These are phyloP conservation scores for Eueides isabella DNA, from an alignment of 1,140 invertebrate genomes.

Conservation along the genomic window DNA sequence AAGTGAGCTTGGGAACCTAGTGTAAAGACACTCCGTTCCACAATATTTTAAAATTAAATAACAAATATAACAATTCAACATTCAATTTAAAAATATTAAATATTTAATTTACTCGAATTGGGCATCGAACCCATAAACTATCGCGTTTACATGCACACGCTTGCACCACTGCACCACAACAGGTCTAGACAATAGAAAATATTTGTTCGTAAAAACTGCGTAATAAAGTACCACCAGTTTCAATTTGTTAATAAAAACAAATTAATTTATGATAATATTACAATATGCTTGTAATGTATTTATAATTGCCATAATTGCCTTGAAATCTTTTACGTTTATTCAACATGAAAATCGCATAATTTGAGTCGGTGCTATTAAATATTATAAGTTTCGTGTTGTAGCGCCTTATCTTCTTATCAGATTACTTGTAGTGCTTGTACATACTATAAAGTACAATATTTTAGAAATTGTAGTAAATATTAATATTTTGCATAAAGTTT, in stretches of 20 bases:
- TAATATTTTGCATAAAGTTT: background rate
- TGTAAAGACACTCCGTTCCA: too few relatives aligned
- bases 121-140: too few relatives aligned
- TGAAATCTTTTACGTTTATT: background rate
- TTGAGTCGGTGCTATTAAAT: conserved; percentile 24
- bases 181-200: too few relatives aligned
- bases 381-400: conserved; percentile 32
- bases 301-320: background rate
- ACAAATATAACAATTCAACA: too few relatives aligned
- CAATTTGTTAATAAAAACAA: background rate
- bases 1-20: too few relatives aligned
- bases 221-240: background rate
- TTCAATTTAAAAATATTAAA: too few relatives aligned
- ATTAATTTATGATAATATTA: conserved; percentile 9
- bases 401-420: conserved; percentile 35
- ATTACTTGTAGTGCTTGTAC: conserved; percentile 31
- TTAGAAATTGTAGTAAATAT: background rate
- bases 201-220: background rate
- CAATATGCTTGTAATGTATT: background rate
- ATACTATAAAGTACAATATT: conserved; percentile 18
- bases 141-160: too few relatives aligned
- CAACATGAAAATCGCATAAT: conserved; percentile 1
- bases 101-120: too few relatives aligned
- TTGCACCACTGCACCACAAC: too few relatives aligned
- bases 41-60: too few relatives aligned